phyloP scores from a whole-genome alignment of 1,140 invertebrate genomes.

The Bacillus rossius region DNA sequence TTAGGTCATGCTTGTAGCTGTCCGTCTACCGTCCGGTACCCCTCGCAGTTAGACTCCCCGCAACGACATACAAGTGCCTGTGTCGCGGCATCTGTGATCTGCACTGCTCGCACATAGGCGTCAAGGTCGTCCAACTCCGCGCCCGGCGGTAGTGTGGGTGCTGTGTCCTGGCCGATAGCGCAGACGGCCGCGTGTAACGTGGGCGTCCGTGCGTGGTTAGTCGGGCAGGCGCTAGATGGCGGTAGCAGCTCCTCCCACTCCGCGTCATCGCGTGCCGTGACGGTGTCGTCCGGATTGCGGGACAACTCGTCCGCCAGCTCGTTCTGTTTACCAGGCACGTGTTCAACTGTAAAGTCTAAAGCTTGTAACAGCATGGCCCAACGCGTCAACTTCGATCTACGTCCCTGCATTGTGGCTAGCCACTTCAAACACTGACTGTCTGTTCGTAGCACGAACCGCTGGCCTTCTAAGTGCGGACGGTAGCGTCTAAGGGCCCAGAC shows the following conservation, averaged over 20 bases:
- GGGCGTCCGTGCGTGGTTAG: no score
- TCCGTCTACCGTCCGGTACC: not conserved
- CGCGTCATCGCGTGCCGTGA: no score
- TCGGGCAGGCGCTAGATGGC: no score
- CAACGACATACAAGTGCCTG: not conserved
- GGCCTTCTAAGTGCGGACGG: slow-evolving; percentile 28
- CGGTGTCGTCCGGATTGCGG: no score
- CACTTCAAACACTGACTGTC: slow-evolving; percentile 26
- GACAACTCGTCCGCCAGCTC: slow-evolving; percentile 1
- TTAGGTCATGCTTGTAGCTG: no score
- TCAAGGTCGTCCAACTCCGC: no score
- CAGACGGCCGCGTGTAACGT: no score
- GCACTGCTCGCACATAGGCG: no score
- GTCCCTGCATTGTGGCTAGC: slow-evolving; percentile 21
- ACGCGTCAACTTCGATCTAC: slow-evolving; percentile 25
- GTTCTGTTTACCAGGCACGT: slow-evolving; percentile 25
- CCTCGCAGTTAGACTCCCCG: not conserved
- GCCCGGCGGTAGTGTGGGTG: no score
- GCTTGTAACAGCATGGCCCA: slow-evolving; percentile 30
- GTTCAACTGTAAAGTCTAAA: slow-evolving; percentile 25
- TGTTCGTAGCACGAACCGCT: slow-evolving; percentile 27
- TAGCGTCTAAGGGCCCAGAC: slow-evolving; percentile 33
- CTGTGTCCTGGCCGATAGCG: no score
- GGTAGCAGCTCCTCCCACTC: no score
- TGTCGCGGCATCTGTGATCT: not conserved